Conservation (phyloP, 64 coral and sea anemone genomes). For the Stylophora pistillata region DNA sequence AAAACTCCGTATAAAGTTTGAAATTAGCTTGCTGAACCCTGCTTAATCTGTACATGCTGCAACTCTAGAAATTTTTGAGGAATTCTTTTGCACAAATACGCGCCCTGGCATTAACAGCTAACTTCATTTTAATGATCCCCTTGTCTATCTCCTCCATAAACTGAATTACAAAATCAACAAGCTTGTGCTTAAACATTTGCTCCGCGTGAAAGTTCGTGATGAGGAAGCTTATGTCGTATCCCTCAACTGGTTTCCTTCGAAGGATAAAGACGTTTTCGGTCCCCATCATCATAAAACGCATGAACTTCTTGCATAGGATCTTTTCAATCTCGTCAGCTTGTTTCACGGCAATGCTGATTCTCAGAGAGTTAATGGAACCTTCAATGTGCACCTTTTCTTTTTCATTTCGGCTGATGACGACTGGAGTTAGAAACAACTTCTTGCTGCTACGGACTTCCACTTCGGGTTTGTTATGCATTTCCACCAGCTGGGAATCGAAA, state of each 20-base stretch:
- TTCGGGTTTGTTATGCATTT: constrained; percentile 99
- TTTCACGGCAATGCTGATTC: constrained; percentile 98
- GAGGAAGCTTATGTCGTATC: constrained; percentile 98
- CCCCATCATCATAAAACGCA: constrained; percentile 99
- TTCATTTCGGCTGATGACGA: constrained; percentile 98
- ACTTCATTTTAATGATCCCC: constrained; percentile 99
- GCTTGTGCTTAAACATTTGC: constrained; percentile 99
- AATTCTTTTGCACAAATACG: constrained; percentile 99
- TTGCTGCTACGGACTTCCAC: constrained; percentile 96
- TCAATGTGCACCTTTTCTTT: constrained; percentile 97
- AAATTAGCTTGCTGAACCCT: neutral
- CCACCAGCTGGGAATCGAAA: constrained; percentile 95
- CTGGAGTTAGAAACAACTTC: constrained; percentile 88
- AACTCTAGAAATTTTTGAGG: constrained; percentile 92
- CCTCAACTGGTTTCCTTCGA: constrained; percentile 93
- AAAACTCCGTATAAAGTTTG: constrained; percentile 36
- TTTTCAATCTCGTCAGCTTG: constrained; percentile 99
- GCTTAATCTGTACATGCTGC: neutral
- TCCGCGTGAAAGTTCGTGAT: constrained; percentile 99
- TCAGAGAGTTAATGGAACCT: constrained; percentile 94
- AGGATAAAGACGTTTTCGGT: constrained; percentile 96
- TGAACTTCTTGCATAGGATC: constrained; percentile 99
- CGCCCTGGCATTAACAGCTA: constrained; percentile 96
- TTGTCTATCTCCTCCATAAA: constrained; percentile 99
- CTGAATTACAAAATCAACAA: constrained; percentile 99